Percentiles rank a stretch among this genome's conserved stretches.
phyloP scores from a whole-genome alignment of 2,888 invertebrate species.

The Campopleginae sp. region DNA sequence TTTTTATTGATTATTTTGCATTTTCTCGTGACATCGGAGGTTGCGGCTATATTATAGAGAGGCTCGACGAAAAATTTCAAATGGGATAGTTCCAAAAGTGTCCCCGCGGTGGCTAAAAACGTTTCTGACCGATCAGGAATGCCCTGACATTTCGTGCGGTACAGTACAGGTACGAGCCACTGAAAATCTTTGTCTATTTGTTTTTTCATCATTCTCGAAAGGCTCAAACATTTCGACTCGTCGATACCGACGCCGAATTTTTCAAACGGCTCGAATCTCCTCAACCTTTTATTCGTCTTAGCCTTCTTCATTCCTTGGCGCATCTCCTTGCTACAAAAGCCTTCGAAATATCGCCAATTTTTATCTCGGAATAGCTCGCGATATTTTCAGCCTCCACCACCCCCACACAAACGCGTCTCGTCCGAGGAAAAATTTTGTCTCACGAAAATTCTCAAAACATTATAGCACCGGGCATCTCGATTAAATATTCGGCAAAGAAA shows the following conservation, averaged over 20 bases:
- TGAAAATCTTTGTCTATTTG: background rate
- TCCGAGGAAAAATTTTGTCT: background rate
- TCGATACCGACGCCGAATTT: conserved; percentile 52
- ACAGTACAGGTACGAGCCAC: conserved; percentile 8
- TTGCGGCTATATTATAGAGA: conserved; percentile 1
- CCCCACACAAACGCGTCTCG: conserved; percentile 30
- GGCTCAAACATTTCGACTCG: conserved; percentile 22
- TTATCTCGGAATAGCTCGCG: conserved; percentile 30
- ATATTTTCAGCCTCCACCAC: conserved; percentile 21
- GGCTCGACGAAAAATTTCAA: conserved; percentile 28
- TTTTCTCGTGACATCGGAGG: too few species aligned
- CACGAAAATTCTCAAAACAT: conserved; percentile 36
- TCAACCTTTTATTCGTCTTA: background rate
- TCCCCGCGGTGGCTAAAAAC: conserved; percentile 77
- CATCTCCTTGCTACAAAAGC: background rate
- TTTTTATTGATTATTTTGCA: too few species aligned
- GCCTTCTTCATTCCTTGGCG: background rate
- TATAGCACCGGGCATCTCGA: background rate
- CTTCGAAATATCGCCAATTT: conserved; percentile 51
- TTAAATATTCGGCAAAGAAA: background rate
- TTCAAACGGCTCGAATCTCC: conserved; percentile 30
- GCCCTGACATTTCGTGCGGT: conserved; percentile 72
- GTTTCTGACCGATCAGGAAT: conserved; percentile 80
- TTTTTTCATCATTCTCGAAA: background rate
- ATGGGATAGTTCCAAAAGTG: conserved; percentile 73